Evolutionary conservation across 1,140 invertebrate genomes (phyloP).

Genomic region (Drosophila prosaltans): DNA sequence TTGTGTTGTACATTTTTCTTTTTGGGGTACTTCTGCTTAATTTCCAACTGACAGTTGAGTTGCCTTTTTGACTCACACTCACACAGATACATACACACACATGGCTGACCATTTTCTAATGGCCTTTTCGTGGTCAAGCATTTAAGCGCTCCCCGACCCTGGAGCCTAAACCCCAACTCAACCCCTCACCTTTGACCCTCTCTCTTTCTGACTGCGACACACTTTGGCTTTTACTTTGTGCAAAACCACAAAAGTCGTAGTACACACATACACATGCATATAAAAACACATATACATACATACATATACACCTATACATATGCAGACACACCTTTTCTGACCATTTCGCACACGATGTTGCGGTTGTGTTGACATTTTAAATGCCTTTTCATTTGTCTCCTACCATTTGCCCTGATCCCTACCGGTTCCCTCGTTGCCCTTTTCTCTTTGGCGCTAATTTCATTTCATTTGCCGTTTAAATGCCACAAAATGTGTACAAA

Average conservation of each 20-base stretch:
- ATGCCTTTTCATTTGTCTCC: slow-evolving; percentile 75
- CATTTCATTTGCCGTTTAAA: slow-evolving; percentile 68
- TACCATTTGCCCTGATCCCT: not conserved
- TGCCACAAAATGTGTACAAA: slow-evolving; percentile 50
- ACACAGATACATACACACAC: slow-evolving; percentile 20
- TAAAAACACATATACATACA: slow-evolving; percentile 2
- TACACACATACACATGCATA: slow-evolving; percentile 30
- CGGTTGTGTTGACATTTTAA: slow-evolving; percentile 80
- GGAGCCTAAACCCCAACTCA: slow-evolving; percentile 47
- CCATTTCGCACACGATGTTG: slow-evolving; percentile 80
- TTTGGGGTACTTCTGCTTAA: slow-evolving; percentile 60
- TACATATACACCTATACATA: slow-evolving; percentile 20
- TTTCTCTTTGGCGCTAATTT: slow-evolving; percentile 59
- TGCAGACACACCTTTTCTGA: slow-evolving; percentile 66
- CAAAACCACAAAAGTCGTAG: slow-evolving; percentile 72
- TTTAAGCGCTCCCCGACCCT: slow-evolving; percentile 65
- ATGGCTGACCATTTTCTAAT: slow-evolving; percentile 70
- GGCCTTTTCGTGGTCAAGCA: slow-evolving; percentile 80
- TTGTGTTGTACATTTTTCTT: slow-evolving; percentile 34
- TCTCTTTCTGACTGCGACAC: slow-evolving; percentile 29
- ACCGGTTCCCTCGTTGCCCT: not conserved
- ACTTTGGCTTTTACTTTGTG: slow-evolving; percentile 68
- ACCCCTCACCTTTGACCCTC: slow-evolving; percentile 54
- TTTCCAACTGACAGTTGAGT: slow-evolving; percentile 61
- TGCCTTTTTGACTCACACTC: slow-evolving; percentile 50